A percentile compares a stretch with the other conserved stretches of the same genome.
Conservation (phyloP, 2,113 vertebrate genomes). For the Poeciliopsis prolifica region DNA sequence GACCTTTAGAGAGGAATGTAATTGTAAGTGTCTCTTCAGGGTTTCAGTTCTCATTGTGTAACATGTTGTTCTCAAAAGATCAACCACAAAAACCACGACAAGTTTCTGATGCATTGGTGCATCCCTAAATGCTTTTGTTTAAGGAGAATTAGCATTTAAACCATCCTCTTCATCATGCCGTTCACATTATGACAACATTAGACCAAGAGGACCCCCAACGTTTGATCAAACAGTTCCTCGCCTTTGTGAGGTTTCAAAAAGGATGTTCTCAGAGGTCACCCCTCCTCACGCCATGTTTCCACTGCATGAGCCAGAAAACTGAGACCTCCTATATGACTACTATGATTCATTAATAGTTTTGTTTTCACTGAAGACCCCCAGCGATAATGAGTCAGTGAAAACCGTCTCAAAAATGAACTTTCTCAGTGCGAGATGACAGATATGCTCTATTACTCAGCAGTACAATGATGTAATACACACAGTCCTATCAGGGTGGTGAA, state of each 20-base stretch:
- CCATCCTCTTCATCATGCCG: background rate
- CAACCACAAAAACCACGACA: too few species aligned
- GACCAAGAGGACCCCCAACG: background rate
- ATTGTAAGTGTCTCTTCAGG: background rate
- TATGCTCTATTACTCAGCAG: slow-evolving; percentile 6
- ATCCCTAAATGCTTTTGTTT: background rate
- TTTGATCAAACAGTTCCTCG: background rate
- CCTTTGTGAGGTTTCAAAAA: background rate
- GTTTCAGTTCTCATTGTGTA: background rate
- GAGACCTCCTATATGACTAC: background rate
- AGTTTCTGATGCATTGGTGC: background rate
- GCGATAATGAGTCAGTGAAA: slow-evolving; percentile 3
- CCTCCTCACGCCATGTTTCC: background rate
- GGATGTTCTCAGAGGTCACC: background rate
- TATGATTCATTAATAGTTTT: slow-evolving; percentile 13
- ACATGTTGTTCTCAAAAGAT: background rate
- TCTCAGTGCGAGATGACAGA: background rate
- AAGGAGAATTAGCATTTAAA: too few species aligned
- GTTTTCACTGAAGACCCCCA: slow-evolving; percentile 4
- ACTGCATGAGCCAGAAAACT: background rate
- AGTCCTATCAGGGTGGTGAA: background rate
- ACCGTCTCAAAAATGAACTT: background rate
- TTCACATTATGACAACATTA: background rate
- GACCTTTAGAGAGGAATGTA: background rate
- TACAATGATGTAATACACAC: background rate